A percentile compares a stretch with the other conserved stretches of the same genome.
Evolutionary conservation across 1,140 invertebrate genomes (phyloP).

Genomic region (Zelostemma sp.): DNA sequence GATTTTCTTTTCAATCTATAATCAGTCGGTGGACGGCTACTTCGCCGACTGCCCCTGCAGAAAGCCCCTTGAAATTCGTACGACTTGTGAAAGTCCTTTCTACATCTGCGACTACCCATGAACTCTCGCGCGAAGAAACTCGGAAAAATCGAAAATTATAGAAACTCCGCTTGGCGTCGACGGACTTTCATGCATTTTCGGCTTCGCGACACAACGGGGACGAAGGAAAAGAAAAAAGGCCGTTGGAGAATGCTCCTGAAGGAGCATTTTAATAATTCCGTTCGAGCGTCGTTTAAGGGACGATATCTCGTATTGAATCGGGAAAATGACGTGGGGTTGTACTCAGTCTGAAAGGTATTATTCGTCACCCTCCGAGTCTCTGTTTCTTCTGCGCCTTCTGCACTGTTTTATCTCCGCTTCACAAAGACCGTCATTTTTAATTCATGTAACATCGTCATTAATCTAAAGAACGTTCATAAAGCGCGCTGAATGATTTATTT

Average conservation of each 20-base stretch:
- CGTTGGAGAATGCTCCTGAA: neutral
- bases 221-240: no score
- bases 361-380: constrained; percentile 34
- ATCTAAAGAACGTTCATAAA: constrained; percentile 31
- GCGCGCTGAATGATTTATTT: constrained; percentile 36
- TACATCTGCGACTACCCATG: constrained; percentile 26
- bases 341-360: neutral
- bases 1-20: constrained; percentile 37
- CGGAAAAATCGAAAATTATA: constrained; percentile 34
- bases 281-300: neutral
- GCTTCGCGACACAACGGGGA: neutral
- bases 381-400: constrained; percentile 23
- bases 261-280: neutral
- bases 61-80: constrained; percentile 19
- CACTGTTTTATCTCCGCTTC: constrained; percentile 19
- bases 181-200: constrained; percentile 33
- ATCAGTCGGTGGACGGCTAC: constrained; percentile 18
- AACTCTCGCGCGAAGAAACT: constrained; percentile 31
- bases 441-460: constrained; percentile 34
- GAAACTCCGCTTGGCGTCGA: constrained; percentile 25
- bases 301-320: no score
- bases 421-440: constrained; percentile 38
- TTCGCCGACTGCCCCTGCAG: constrained; percentile 12
- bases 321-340: constrained; percentile 11
- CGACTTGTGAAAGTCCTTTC: constrained; percentile 38